Conservation (phyloP, 2,797 vertebrate species). For the Mormyrus hasselquistii region DNA sequence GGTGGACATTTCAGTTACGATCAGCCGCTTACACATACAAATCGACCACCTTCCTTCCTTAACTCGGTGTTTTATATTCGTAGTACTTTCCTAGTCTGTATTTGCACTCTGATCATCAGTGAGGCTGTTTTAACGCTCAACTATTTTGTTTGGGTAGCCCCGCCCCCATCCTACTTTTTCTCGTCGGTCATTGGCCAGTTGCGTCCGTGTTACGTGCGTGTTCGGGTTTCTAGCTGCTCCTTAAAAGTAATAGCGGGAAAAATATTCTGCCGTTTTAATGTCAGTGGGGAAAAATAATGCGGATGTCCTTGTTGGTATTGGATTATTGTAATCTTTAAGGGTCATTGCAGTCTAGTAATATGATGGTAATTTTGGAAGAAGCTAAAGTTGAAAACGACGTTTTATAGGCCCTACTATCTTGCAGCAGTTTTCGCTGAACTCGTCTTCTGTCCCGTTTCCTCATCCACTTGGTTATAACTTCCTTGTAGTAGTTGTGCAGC, state of each 20-base stretch:
- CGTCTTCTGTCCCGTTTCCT: background rate
- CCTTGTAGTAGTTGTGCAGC: slow-evolving; percentile 35
- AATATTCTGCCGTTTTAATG: slow-evolving; percentile 12
- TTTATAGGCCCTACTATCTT: background rate
- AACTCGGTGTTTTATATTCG: background rate
- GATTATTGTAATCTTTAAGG: background rate
- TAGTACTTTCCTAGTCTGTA: background rate
- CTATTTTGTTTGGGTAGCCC: background rate
- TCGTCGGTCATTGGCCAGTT: slow-evolving; percentile 19
- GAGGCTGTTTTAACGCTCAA: background rate
- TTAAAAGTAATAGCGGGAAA: slow-evolving; percentile 3
- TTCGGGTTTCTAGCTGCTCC: background rate
- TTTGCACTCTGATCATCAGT: slow-evolving; percentile 6
- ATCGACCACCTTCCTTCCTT: background rate
- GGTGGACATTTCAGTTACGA: background rate
- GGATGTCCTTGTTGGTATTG: background rate
- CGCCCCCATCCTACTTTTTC: background rate
- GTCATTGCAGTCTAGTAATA: background rate
- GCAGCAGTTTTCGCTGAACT: background rate
- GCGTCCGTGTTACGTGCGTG: slow-evolving; percentile 23
- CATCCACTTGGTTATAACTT: background rate
- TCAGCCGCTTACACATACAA: background rate
- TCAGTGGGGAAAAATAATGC: background rate
- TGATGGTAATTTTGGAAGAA: background rate
- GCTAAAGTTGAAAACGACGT: background rate